phyloP scores from a whole-genome alignment of 2,113 vertebrate genomes.

The Brachyhypopomus occidentalis region DNA sequence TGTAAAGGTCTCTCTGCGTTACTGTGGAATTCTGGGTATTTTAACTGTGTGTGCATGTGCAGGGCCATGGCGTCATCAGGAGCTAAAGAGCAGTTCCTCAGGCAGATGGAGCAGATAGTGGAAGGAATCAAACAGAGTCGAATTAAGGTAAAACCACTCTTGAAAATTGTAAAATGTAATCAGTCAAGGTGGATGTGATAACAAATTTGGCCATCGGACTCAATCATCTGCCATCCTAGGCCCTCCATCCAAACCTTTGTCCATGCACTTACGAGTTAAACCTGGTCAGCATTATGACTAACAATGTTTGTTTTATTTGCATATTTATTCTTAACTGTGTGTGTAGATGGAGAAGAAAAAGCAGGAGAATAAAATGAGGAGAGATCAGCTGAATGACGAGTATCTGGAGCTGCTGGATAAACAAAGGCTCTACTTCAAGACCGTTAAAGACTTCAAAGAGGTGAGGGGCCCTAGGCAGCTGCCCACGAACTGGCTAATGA shows the following conservation, averaged over 20 bases:
- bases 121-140: conserved; percentile 97
- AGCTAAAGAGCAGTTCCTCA: conserved; percentile 91
- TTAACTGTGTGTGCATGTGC: conserved; percentile 42
- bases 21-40: neutral
- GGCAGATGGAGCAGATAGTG: conserved; percentile 99
- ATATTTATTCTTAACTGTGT: neutral
- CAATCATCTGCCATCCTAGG: too few relatives aligned
- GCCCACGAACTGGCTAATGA: too few relatives aligned
- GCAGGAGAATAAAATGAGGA: conserved; percentile 98
- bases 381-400: conserved; percentile 96
- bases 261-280: neutral
- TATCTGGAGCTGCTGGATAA: conserved; percentile 95
- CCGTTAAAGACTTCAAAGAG: conserved; percentile 99
- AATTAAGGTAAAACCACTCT: conserved; percentile 81
- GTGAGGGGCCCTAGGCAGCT: conserved; percentile 67
- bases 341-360: conserved; percentile 94
- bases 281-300: neutral
- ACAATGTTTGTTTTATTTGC: neutral
- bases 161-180: too few relatives aligned
- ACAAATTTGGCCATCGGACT: too few relatives aligned
- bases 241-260: too few relatives aligned
- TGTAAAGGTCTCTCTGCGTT: neutral
- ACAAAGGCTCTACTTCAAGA: conserved; percentile 97
- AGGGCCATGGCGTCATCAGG: conserved; percentile 95
- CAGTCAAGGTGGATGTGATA: neutral